Evolutionary conservation across 2,888 invertebrate species (phyloP), one percentile per base, ranked within the genome.

Genomic region (Anorthoa munda): DNA sequence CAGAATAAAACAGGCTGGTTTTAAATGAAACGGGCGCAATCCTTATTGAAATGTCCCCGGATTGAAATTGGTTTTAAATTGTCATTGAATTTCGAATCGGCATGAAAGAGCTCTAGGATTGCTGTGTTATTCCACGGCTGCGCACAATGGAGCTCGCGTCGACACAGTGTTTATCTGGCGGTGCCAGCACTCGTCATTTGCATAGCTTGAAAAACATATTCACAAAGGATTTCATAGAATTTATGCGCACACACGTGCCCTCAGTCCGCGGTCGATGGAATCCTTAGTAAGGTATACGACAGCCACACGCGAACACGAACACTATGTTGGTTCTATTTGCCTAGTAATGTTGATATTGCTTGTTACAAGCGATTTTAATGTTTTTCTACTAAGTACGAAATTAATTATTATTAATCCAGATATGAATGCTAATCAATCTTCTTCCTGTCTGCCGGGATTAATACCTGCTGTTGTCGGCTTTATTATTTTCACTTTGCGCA

Each of bases 221-320:
- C 88, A 90, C 89, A 87, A 85, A 87, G 88, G 90, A 84, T 91
- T 93, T 92, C 90, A 91, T 91, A 85, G 90, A 93, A 94, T 94
- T 92, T 93, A 95, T 95, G 94, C 95, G 88, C 82, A 79, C 89
- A 89, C 94, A 94, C 93, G 94, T 88, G 82, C 89, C 81, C 77
- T 85, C 77, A 69, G 81, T 74, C 79, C 82, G 76, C 79, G 86
- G 81, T 87, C 88, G 86, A 88, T 88, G 86, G 92, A 92, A 93
- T 92, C 85, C 81, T 78, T 81, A 87, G 82, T 81, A 84, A 82
- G 84, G 84, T 82, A 86, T 85, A 83, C 79, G 74, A 83, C 67
- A 67, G 60, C 68, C 72, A 67, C 84, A 82, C 79, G 81, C 68
- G 75, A 76, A 75, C 72, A 79, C 72, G 77, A 86, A 77, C 83